These are phyloP conservation scores for Alaudala cheleensis DNA, from an alignment of 2,113 vertebrate species.

Conservation along the genomic window DNA sequence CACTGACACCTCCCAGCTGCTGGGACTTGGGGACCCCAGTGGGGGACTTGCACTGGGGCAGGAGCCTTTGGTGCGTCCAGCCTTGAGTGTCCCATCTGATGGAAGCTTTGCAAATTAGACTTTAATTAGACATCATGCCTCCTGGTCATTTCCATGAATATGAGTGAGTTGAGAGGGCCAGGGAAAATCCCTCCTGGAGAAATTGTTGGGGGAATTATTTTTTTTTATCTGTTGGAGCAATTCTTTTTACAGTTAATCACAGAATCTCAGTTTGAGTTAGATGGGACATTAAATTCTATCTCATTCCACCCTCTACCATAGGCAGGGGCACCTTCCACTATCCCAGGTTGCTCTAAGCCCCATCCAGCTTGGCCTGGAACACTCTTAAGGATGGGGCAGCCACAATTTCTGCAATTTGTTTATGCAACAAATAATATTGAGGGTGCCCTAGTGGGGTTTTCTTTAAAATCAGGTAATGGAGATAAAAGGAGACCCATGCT, in stretches of 20 bases:
- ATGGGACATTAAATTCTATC: not conserved
- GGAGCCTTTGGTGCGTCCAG: not conserved
- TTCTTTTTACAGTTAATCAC: not conserved
- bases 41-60: rapidly evolving
- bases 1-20: not conserved
- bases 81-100: not conserved
- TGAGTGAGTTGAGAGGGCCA: not conserved
- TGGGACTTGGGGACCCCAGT: not conserved
- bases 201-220: not conserved
- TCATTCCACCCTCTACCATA: rapidly evolving
- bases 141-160: not conserved
- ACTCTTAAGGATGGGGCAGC: not conserved
- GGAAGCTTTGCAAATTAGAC: not conserved
- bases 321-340: not conserved
- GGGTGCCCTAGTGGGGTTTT: not conserved
- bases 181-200: not conserved
- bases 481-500: not conserved
- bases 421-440: not conserved
- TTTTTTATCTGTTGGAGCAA: not conserved
- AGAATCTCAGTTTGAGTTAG: not conserved
- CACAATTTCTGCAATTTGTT: not conserved
- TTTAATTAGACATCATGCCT: not conserved
- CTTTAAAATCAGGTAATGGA: not conserved
- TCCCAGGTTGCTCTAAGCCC: not conserved
- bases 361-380: not conserved